These are phyloP conservation scores for Otolemur crassicaudatus DNA, from an alignment of 2,797 vertebrate genomes.

Conservation along the genomic window DNA sequence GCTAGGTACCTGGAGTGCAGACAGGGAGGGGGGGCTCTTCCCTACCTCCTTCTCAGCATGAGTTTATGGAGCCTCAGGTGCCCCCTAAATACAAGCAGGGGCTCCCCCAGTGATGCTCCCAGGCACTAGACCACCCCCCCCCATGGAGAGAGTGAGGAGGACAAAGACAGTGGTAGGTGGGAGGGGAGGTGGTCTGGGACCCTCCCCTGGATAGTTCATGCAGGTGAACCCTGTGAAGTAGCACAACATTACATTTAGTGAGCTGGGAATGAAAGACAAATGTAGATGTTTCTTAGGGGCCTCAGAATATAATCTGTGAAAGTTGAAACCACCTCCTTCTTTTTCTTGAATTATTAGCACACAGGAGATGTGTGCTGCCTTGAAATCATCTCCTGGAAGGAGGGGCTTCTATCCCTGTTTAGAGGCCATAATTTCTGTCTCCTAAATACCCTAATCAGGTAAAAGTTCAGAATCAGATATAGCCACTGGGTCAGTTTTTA, in stretches of 20 bases:
- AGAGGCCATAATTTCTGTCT: neutral
- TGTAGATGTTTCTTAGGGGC: neutral
- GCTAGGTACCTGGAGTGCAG: neutral
- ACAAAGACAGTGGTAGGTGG: neutral
- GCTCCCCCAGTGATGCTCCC: neutral
- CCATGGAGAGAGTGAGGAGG: neutral
- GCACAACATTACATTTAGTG: no score
- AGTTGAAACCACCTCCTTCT: neutral
- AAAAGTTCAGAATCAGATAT: neutral
- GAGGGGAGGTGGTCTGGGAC: neutral
- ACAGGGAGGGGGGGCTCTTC: neutral
- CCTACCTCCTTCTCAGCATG: neutral
- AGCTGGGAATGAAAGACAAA: neutral
- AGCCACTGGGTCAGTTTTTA: neutral
- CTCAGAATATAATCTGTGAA: neutral
- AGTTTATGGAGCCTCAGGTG: neutral
- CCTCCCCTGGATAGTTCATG: neutral
- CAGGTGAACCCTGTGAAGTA: neutral
- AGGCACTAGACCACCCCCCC: neutral
- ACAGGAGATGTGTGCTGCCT: neutral
- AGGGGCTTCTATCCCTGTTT: neutral
- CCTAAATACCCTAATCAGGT: neutral
- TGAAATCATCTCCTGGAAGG: neutral
- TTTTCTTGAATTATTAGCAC: neutral
- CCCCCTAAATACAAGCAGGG: accelerated